These are phyloP conservation scores for Malurus cyaneus DNA, from an alignment of 2,113 vertebrate genomes.

Conservation along the genomic window DNA sequence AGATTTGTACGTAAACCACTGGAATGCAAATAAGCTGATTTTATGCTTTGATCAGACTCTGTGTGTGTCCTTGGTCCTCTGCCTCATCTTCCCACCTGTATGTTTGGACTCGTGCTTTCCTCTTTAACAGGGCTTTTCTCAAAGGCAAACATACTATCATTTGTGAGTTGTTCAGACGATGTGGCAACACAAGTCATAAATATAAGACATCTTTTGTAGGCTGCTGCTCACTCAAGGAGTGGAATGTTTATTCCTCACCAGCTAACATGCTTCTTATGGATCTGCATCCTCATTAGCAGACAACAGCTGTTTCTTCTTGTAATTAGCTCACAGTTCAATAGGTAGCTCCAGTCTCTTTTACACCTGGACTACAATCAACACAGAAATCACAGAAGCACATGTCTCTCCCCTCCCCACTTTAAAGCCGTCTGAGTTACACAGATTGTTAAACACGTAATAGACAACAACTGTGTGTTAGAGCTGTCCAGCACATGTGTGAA, in stretches of 20 bases:
- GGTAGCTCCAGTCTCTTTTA: conserved; percentile 71
- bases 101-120: neutral
- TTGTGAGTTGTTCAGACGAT: neutral
- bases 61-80: neutral
- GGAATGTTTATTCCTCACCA: conserved; percentile 27
- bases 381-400: conserved; percentile 71
- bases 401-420: conserved; percentile 39
- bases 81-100: neutral
- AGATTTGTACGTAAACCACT: neutral
- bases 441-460: conserved; percentile 75
- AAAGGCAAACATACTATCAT: neutral
- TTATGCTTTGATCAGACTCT: neutral
- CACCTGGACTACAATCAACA: conserved; percentile 73
- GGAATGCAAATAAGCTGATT: neutral
- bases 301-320: conserved; percentile 79
- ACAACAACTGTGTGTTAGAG: conserved; percentile 49
- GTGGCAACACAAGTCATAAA: neutral
- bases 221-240: neutral
- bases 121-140: neutral
- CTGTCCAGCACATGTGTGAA: conserved; percentile 31
- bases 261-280: conserved; percentile 22
- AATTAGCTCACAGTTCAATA: conserved; percentile 82
- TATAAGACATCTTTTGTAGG: neutral
- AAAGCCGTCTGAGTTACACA: conserved; percentile 72
- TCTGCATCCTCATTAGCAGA: conserved; percentile 75